phyloP scores from a whole-genome alignment of 2,113 vertebrate genomes.

The Chaetura pelagica region DNA sequence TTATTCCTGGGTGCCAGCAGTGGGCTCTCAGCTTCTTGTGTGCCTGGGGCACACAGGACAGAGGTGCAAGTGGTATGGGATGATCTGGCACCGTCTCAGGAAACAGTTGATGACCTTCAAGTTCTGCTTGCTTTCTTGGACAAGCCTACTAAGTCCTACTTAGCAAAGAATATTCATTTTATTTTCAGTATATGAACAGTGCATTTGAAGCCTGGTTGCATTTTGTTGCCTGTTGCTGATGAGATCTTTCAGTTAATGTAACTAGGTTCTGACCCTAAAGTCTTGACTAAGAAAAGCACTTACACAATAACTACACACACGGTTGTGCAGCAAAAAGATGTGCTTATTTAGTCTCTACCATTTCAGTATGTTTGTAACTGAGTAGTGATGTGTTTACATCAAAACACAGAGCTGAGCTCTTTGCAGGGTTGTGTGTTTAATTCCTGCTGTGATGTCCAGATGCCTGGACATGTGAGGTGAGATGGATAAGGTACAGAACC shows the following conservation, averaged over 20 bases:
- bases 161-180: neutral
- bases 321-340: neutral
- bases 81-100: neutral
- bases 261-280: neutral
- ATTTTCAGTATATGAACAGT: neutral
- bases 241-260: neutral
- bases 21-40: neutral
- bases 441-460: neutral
- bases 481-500: neutral
- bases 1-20: neutral
- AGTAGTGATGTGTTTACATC: neutral
- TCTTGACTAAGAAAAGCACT: neutral
- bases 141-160: neutral
- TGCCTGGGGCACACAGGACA: no score
- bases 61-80: neutral
- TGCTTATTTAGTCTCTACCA: neutral
- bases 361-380: neutral
- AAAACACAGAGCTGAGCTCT: neutral
- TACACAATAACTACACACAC: neutral
- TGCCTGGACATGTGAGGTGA: neutral
- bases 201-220: neutral
- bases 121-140: neutral
- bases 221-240: neutral
- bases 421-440: neutral
- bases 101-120: neutral